Percentiles rank a stretch among this genome's conserved stretches.
These are phyloP conservation scores for Synergus japonicus DNA, from an alignment of 2,888 invertebrate genomes.

Conservation along the genomic window DNA sequence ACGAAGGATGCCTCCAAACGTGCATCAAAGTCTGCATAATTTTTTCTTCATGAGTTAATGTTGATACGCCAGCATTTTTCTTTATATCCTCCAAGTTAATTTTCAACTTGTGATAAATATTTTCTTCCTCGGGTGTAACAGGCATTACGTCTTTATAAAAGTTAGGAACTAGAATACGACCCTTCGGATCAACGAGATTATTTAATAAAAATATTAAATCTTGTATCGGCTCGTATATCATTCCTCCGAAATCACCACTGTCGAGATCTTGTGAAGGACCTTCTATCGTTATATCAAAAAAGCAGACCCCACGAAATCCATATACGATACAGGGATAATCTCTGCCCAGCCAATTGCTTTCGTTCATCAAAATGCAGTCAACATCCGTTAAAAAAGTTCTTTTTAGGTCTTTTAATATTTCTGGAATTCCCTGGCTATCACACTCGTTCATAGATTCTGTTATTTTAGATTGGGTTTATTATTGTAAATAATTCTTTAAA, in stretches of 20 bases:
- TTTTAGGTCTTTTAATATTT: conserved; percentile 70
- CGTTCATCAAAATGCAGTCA: conserved; percentile 74
- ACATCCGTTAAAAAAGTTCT: conserved; percentile 73
- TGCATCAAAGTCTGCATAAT: conserved; percentile 70
- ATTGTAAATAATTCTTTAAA: neutral
- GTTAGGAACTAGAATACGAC: conserved; percentile 73
- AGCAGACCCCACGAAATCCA: conserved; percentile 74
- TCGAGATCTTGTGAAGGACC: conserved; percentile 55
- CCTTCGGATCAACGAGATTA: conserved; percentile 66
- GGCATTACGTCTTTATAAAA: conserved; percentile 75
- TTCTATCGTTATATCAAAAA: conserved; percentile 58
- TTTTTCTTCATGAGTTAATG: conserved; percentile 50
- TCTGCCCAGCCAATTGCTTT: conserved; percentile 77
- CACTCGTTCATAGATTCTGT: conserved; percentile 77
- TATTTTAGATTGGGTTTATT: neutral
- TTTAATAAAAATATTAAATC: conserved; percentile 65
- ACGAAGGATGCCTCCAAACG: conserved; percentile 74
- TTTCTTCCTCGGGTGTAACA: conserved; percentile 78
- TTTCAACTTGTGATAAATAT: conserved; percentile 66
- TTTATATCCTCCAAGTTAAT: conserved; percentile 55
- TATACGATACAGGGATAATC: conserved; percentile 77
- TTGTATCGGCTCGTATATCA: conserved; percentile 72
- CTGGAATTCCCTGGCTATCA: conserved; percentile 67
- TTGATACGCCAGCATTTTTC: conserved; percentile 51
- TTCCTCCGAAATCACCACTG: conserved; percentile 63